Conservation (phyloP, 2,888 invertebrate genomes). For the Cataglyphis altisquamis region DNA sequence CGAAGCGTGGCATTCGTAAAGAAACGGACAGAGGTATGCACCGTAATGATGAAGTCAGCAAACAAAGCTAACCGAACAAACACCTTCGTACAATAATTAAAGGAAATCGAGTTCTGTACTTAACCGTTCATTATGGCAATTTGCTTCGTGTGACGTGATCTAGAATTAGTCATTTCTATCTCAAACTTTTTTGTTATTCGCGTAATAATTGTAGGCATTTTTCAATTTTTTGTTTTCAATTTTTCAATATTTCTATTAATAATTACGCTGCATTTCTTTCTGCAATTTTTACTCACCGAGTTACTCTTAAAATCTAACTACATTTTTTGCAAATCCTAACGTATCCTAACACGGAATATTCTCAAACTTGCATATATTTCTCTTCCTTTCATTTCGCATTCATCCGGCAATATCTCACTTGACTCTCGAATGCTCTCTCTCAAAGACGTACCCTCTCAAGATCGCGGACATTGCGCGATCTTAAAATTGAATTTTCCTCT, state of each 20-base stretch:
- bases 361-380: conserved; percentile 9
- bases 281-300: not conserved
- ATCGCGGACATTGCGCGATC: conserved; percentile 43
- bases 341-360: not conserved
- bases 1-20: conserved; percentile 51
- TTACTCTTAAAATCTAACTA: not conserved
- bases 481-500: conserved; percentile 47
- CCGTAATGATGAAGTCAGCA: conserved; percentile 47
- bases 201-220: not conserved
- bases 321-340: not conserved
- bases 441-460: not conserved
- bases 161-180: conserved; percentile 7
- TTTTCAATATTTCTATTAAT: not conserved
- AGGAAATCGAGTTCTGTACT: not conserved
- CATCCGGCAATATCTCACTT: conserved; percentile 4
- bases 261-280: not conserved
- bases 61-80: conserved; percentile 46
- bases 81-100: conserved; percentile 39
- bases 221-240: not conserved
- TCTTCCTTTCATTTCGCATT: not conserved
- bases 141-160: not conserved
- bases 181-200: not conserved
- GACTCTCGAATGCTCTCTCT: not conserved
- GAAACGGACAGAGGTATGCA: conserved; percentile 29
- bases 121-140: not conserved